Conservation (phyloP, 2,113 vertebrate species). For the Spheniscus mendiculus region DNA sequence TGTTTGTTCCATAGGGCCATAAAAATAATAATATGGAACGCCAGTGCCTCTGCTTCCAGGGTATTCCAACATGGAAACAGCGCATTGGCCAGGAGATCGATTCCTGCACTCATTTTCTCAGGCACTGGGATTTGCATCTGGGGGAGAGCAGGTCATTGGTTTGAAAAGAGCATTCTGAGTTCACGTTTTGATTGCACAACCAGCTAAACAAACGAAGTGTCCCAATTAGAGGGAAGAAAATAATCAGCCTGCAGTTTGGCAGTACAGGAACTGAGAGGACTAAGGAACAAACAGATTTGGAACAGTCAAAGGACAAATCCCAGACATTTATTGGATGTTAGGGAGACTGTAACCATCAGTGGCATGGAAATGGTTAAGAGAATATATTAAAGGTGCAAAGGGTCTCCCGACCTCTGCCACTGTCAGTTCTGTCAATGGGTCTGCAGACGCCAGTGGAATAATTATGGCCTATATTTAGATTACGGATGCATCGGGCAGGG, state of each 20-base stretch:
- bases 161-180: conserved; percentile 18
- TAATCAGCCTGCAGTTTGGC: background rate
- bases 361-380: conserved; percentile 47
- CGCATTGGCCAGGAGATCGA: background rate
- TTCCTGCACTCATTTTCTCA: conserved; percentile 33
- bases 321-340: background rate
- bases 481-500: conserved; percentile 37
- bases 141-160: conserved; percentile 21
- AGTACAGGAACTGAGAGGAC: background rate
- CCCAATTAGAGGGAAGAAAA: conserved; percentile 45
- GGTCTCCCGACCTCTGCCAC: conserved; percentile 54
- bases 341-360: background rate
- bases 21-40: conserved; percentile 53
- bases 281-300: background rate
- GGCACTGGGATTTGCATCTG: conserved; percentile 35
- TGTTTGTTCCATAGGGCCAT: conserved; percentile 26
- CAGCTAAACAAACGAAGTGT: conserved; percentile 12
- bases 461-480: conserved; percentile 64
- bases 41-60: background rate
- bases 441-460: conserved; percentile 38
- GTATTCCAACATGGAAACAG: background rate
- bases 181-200: conserved; percentile 23
- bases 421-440: conserved; percentile 39
- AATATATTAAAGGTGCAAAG: conserved; percentile 39
- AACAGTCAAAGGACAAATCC: conserved; percentile 11